phyloP scores from a whole-genome alignment of 2,113 vertebrate species.

The Chaetops frenatus region DNA sequence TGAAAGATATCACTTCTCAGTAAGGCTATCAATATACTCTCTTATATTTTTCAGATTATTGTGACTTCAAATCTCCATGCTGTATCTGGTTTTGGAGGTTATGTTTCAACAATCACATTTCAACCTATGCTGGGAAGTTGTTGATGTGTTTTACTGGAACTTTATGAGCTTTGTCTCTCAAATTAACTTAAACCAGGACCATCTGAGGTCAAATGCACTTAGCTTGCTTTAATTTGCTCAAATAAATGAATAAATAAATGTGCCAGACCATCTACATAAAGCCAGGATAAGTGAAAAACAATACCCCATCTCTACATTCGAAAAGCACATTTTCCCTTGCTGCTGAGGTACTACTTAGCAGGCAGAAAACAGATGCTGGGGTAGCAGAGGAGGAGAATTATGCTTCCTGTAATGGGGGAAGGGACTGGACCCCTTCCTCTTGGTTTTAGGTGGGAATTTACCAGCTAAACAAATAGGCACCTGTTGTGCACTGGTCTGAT shows the following conservation, averaged over 20 bases:
- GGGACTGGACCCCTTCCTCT: background rate
- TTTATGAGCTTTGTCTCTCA: conserved; percentile 53
- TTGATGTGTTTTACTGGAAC: conserved; percentile 59
- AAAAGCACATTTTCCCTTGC: background rate
- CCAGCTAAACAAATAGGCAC: background rate
- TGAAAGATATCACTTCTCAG: background rate
- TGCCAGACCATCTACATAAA: conserved; percentile 52
- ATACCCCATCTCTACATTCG: conserved; percentile 24
- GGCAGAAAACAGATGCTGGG: background rate
- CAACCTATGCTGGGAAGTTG: conserved; percentile 54
- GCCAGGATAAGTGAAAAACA: conserved; percentile 56
- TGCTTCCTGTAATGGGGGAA: background rate
- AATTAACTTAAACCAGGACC: conserved; percentile 69
- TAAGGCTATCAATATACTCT: background rate
- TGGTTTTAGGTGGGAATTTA: background rate
- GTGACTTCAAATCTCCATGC: background rate
- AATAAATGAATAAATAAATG: conserved; percentile 67
- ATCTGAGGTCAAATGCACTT: conserved; percentile 61
- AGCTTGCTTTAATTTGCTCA: conserved; percentile 66
- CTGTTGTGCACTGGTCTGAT: background rate
- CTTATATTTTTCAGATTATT: conserved; percentile 35
- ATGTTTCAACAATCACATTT: conserved; percentile 26
- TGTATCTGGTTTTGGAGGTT: conserved; percentile 53
- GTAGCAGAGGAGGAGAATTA: background rate
- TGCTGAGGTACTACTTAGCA: background rate